phyloP scores from a whole-genome alignment of 1,140 invertebrate genomes.

The Caenorhabditis remanei region DNA sequence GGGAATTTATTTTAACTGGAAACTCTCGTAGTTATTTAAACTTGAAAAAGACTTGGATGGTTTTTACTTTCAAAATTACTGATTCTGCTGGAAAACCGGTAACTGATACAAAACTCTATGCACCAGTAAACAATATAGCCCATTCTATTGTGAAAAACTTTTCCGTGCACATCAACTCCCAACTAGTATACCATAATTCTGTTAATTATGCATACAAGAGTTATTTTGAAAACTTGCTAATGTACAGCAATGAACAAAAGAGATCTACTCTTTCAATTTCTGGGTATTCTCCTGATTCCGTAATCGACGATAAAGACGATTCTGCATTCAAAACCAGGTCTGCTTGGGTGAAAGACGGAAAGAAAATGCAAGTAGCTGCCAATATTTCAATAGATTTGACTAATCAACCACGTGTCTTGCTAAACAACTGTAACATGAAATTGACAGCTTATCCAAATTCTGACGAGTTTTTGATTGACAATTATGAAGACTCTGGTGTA shows the following conservation, averaged over 20 bases:
- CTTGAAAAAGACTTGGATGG: conserved; percentile 12
- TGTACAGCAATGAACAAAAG: not conserved
- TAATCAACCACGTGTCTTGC: not conserved
- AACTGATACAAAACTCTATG: not conserved
- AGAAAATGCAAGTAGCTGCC: not conserved
- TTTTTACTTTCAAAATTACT: not conserved
- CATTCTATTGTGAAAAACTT: conserved; percentile 23
- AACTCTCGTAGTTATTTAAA: conserved; percentile 6
- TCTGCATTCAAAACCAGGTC: not conserved
- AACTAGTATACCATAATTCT: not conserved
- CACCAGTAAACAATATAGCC: not conserved
- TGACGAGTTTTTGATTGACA: not conserved
- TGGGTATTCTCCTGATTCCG: not conserved
- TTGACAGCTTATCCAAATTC: not conserved
- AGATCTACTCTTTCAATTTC: not conserved
- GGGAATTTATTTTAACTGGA: conserved; percentile 1
- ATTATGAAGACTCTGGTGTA: not conserved
- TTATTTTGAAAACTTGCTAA: conserved; percentile 1
- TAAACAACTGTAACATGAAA: not conserved
- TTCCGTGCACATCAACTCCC: not conserved
- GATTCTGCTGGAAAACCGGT: not conserved
- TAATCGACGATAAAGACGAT: not conserved
- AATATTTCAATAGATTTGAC: conserved; percentile 18
- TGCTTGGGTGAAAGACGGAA: not conserved
- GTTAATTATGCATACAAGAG: not conserved